Base-by-base conservation (phyloP, 2,797 vertebrate genomes). In the Rhabdomys pumilio region DNA sequence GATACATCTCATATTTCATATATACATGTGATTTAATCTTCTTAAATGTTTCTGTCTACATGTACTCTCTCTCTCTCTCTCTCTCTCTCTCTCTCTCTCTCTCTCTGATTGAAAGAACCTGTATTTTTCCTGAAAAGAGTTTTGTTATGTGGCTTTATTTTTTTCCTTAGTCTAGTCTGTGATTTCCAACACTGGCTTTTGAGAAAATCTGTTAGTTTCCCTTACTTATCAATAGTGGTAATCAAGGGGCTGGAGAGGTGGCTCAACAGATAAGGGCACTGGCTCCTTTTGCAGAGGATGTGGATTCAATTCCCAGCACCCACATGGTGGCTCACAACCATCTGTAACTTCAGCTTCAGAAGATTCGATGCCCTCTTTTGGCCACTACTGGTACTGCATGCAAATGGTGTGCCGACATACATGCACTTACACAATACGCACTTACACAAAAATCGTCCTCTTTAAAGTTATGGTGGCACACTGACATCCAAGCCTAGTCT, bases 171-270 rank as follows among this genome's bases (percentile, higher is more conserved):
- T 76, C n/a, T 80, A 91, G 84, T 94, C 1, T 6, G 53, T 6
- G 0, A 63, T 96, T 97, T 97, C 65, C 89, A 84, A 53, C 0
- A 12, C 5, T 53, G 72, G 95, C 89, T 95, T 91, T 97, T 50
- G 90, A 95, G 8, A 97, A 73, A 4, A 41, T 55, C 77, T 89
- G 3, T 75, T 97, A 86, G 55, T 89, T 82, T 90, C 75, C 29
- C 15, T 89, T 72, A 90, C 44, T 85, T 88, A 79, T 93, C 4
- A 94, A 59, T 92, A 90, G 77, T 47, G 50, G n/a, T 15, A 90
- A 19, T 90, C 88, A 93, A 67, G 31, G 41, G 44, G 10, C 19
- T 85, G 17, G 17, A 85, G 29, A 85, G 29, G 29, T 34, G 59
- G 44, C 83, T 67, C 11, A 50, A 61, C 6, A 50, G 19, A 24